Base-by-base conservation (phyloP, 2,113 vertebrate genomes). In the Dolichotis patagonum region DNA sequence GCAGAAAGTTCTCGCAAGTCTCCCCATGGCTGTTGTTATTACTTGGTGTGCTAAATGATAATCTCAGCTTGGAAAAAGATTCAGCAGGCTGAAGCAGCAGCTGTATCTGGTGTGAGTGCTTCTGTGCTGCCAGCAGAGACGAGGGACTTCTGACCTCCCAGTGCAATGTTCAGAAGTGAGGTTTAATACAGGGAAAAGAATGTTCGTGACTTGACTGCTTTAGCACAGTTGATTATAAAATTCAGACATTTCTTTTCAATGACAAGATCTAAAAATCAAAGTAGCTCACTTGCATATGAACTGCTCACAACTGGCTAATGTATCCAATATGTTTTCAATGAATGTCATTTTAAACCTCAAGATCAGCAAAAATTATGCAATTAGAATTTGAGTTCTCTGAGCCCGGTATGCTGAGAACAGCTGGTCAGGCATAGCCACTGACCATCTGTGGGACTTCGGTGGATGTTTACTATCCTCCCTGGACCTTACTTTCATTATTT, bases 291-390 rank as follows among this genome's bases (percentile, higher is more conserved):
- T 97, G 65, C 22, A 94, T 92, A 81, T 82, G 54, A 93, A 67
- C 75, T 78, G 32, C 56, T 89, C 62, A 49, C 19, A 11, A 75
- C 83, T 75, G 52, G 62, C 87, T 95, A 58, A 84, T 81, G n/a
- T 62, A 80, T 49, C 62, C 41, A 60, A 63, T 9, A 62, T 49
- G 41, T 56, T 94, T 96, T 75, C 54, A 49, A 96, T 56, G 43
- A 91, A 90, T 43, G 67, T 32, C 54, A 52, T 92, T 96, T 96
- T 85, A 69, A 69, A 89, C 28, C 32, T 85, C 67, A 91, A 94
- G 87, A 75, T 90, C 78, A 89, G 52, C 28, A 63, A 85, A 78
- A 90, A 93, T 24, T 93, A 41, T 67, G 5, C 69, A 82, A 85
- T 54, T 91, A 41, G 22, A 90, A 60, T 63, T 71, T 84, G n/a